Evolutionary conservation across 2,113 vertebrate genomes (phyloP).

Genomic region (Poeciliopsis turrubarensis): DNA sequence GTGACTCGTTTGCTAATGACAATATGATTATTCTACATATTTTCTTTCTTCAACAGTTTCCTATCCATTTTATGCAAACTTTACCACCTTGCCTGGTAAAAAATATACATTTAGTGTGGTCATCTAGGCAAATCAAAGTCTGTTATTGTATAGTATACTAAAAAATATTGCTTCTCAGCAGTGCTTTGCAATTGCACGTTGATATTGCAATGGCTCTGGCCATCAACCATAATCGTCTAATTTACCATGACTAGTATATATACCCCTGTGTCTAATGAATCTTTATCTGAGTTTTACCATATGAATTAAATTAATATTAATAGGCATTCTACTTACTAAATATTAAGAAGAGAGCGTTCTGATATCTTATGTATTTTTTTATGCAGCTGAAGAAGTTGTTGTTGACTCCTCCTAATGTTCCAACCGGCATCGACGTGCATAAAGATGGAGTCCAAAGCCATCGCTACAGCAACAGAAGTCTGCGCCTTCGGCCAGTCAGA

Average conservation of each 20-base stretch:
- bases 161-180: neutral
- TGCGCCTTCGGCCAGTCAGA: slow-evolving; percentile 81
- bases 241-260: no score
- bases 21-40: neutral
- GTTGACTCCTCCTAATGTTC: slow-evolving; percentile 87
- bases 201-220: neutral
- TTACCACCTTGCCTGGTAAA: neutral
- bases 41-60: neutral
- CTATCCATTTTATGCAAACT: neutral
- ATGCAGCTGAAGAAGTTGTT: slow-evolving; percentile 91
- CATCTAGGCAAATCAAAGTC: no score
- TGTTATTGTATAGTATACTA: neutral
- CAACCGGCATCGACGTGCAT: slow-evolving; percentile 81
- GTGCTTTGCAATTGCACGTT: neutral
- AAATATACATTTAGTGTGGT: neutral
- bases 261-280: no score
- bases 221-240: neutral
- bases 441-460: slow-evolving; percentile 81
- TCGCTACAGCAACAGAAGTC: slow-evolving; percentile 80
- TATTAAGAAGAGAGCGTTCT: neutral
- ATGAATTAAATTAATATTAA: no score
- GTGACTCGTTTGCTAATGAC: neutral
- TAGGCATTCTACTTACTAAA: no score
- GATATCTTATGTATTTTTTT: neutral
- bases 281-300: no score